A percentile compares a stretch with the other conserved stretches of the same genome.
Evolutionary conservation across 2,113 vertebrate species (phyloP).

Genomic region (Arenaria interpres): DNA sequence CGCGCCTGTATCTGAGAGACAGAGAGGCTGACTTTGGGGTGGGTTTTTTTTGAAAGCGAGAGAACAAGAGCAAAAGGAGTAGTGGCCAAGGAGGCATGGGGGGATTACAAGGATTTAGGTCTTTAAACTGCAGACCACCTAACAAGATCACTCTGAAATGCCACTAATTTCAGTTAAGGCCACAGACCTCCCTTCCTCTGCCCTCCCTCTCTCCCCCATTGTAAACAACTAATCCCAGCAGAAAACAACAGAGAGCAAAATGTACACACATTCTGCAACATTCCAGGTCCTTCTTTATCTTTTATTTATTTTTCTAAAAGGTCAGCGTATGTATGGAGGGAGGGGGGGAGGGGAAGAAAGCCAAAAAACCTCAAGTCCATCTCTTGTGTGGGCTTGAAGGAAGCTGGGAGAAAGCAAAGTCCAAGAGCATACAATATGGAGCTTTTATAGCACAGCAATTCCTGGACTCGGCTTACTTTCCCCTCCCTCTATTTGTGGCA

Average conservation of each 20-base stretch:
- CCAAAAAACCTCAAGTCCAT: constrained; percentile 70
- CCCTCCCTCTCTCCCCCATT: constrained; percentile 77
- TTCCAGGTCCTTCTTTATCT: constrained; percentile 89
- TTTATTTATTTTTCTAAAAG: constrained; percentile 86
- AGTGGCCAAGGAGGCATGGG: constrained; percentile 71
- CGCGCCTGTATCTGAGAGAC: not conserved
- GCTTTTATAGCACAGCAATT: constrained; percentile 67
- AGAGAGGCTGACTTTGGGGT: constrained; percentile 37
- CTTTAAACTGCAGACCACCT: constrained; percentile 86
- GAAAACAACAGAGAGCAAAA: constrained; percentile 90
- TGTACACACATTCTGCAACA: constrained; percentile 86
- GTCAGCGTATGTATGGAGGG: constrained; percentile 60
- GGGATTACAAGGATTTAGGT: constrained; percentile 86
- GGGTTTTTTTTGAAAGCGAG: constrained; percentile 12
- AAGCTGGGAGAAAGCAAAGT: constrained; percentile 66
- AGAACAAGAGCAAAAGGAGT: constrained; percentile 68
- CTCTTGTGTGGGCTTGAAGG: constrained; percentile 71
- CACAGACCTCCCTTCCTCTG: constrained; percentile 83
- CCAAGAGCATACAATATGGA: constrained; percentile 72
- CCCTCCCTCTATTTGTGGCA: constrained; percentile 66
- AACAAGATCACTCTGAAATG: constrained; percentile 89
- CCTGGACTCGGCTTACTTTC: constrained; percentile 46
- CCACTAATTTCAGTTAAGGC: constrained; percentile 92
- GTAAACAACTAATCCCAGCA: constrained; percentile 92
- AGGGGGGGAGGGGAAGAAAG: constrained; percentile 57